phyloP scores from a whole-genome alignment of 2,888 invertebrate genomes.

The Limnephilus marmoratus region DNA sequence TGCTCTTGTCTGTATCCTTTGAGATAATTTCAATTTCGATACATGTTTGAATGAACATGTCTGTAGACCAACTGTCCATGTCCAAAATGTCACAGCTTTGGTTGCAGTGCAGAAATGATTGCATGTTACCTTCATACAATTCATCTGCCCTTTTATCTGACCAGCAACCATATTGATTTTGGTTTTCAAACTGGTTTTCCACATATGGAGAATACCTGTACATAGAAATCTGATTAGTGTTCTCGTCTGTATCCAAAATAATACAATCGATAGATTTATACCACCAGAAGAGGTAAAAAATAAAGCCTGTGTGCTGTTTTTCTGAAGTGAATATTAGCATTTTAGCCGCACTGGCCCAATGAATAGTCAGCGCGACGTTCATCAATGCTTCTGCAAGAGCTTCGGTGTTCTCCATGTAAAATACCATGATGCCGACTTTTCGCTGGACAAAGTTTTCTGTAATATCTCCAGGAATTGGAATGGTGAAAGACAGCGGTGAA shows the following conservation, averaged over 20 bases:
- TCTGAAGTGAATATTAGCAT: conserved; percentile 38
- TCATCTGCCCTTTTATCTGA: conserved; percentile 53
- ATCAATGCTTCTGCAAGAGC: conserved; percentile 49
- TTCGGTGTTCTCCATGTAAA: conserved; percentile 40
- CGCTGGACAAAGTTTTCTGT: conserved; percentile 58
- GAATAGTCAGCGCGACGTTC: conserved; percentile 52
- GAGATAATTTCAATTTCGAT: conserved; percentile 46
- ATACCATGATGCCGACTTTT: conserved; percentile 51
- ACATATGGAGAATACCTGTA: conserved; percentile 54
- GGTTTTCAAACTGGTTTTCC: conserved; percentile 2
- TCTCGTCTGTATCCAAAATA: conserved; percentile 47
- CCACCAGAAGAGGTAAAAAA: conserved; percentile 63
- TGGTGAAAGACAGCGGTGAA: conserved; percentile 34
- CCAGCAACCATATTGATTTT: conserved; percentile 60
- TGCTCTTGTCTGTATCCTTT: background rate
- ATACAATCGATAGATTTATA: conserved; percentile 48
- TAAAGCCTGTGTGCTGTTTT: background rate
- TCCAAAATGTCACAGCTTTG: conserved; percentile 42
- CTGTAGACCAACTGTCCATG: conserved; percentile 25
- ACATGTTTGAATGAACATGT: conserved; percentile 52
- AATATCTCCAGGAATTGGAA: conserved; percentile 25
- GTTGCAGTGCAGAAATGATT: conserved; percentile 51
- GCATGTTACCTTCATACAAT: conserved; percentile 56
- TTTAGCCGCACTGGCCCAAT: conserved; percentile 54
- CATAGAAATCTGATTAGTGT: conserved; percentile 29